Evolutionary conservation across 2,888 invertebrate genomes (phyloP), one percentile per base, ranked within the genome.

Genomic region (Hanleya hanleyi): DNA sequence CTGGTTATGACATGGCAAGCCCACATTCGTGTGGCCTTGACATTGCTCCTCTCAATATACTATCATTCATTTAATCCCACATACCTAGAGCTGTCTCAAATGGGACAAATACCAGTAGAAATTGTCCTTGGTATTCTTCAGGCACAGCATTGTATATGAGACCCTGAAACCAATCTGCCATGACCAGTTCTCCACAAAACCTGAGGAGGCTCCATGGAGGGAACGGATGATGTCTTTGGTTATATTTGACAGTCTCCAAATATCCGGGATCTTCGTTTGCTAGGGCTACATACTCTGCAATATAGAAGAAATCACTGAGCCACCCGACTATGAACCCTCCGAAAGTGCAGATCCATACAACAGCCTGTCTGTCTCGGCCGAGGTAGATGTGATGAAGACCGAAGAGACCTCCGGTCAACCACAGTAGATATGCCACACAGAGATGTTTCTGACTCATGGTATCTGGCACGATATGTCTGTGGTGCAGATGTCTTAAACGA

Each of bases 371-470:
- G 90, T 97, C 96, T 71, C 98, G 92, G 69, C 94, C 93, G 77
- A 98, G 92, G 91, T 98, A 98, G 85, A 98, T 93, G 88, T 97
- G 96, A 91, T 98, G 98, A 5, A 95, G 91, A 0, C 98, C 98
- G 81, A 96, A 94, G 83, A 95, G 91, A 4, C 98, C 98, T 26
- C 96, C 96, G 81, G 96, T 93, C 0, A 97, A 86, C 97, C 97
- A 98, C 50, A 95, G 91, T 0, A 97, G 74, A 87, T 97, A 98
- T 0, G 98, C 94, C 84, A 93, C 87, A 67, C 94, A 86, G 12
- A 91, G 87, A n/a, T n/a, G n/a, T n/a, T n/a, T n/a, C n/a, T n/a
- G n/a, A n/a, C n/a, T n/a, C n/a, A n/a, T n/a, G n/a, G n/a, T n/a
- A n/a, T n/a, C n/a, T n/a, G n/a, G n/a, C n/a, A n/a, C n/a, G n/a